Evolutionary conservation across 2,797 vertebrate species (phyloP).

Genomic region (Rhynchonycteris naso): DNA sequence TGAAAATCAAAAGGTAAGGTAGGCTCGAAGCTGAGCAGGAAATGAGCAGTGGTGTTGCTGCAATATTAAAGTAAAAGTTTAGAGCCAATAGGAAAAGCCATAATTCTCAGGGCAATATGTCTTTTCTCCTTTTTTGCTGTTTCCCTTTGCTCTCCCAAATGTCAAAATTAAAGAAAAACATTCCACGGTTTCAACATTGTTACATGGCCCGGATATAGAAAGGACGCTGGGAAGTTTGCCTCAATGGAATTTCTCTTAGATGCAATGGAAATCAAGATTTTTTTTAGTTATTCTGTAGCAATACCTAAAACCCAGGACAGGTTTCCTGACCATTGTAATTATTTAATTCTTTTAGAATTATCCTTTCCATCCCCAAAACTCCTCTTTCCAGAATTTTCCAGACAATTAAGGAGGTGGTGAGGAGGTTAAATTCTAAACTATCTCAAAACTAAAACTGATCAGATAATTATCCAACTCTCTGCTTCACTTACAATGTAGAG

Average conservation of each 20-base stretch:
- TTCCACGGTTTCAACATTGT: background rate
- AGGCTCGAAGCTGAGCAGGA: slow-evolving; percentile 85
- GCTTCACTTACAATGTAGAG: background rate
- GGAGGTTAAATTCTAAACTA: slow-evolving; percentile 63
- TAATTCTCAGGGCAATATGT: background rate
- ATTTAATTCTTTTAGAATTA: slow-evolving; percentile 67
- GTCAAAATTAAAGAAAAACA: slow-evolving; percentile 44
- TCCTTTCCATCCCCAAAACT: slow-evolving; percentile 57
- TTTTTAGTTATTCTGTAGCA: slow-evolving; percentile 54
- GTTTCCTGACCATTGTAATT: slow-evolving; percentile 71
- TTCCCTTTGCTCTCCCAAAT: slow-evolving; percentile 48
- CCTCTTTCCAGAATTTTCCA: slow-evolving; percentile 66
- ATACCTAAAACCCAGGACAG: slow-evolving; percentile 57
- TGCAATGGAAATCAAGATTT: slow-evolving; percentile 22
- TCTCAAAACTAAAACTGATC: slow-evolving; percentile 24
- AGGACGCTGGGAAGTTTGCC: background rate
- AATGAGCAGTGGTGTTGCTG: slow-evolving; percentile 84
- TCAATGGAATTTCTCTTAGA: slow-evolving; percentile 10
- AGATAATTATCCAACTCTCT: background rate
- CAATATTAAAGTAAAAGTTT: slow-evolving; percentile 82
- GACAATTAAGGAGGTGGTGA: slow-evolving; percentile 69
- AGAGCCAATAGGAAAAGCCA: slow-evolving; percentile 69
- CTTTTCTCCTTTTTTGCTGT: background rate
- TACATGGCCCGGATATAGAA: background rate
- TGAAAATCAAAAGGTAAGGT: slow-evolving; percentile 87